These are phyloP conservation scores for Heliconius hortense DNA, from an alignment of 2,888 invertebrate species.

Conservation along the genomic window DNA sequence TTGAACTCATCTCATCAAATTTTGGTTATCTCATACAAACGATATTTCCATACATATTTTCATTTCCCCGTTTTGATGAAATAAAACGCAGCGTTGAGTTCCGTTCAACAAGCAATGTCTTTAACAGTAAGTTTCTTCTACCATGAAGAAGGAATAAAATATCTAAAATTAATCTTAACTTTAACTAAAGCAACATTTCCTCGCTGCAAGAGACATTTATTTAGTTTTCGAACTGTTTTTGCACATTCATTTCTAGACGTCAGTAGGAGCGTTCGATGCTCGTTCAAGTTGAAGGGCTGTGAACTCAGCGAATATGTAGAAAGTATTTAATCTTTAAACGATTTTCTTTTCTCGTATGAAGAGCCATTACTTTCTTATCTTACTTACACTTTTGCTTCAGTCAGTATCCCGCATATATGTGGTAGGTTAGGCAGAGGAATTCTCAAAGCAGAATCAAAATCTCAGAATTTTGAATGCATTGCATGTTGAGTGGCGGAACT, in stretches of 20 bases:
- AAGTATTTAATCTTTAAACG: constrained; percentile 1
- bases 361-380: no score
- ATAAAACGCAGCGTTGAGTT: not conserved
- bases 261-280: constrained; percentile 23
- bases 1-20: not conserved
- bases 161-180: not conserved
- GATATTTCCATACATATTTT: not conserved
- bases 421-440: no score
- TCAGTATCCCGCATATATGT: no score
- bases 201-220: constrained; percentile 6
- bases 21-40: not conserved
- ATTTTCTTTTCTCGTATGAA: not conserved
- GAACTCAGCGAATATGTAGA: constrained; percentile 16
- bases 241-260: constrained; percentile 24
- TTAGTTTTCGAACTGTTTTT: constrained; percentile 20
- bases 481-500: no score
- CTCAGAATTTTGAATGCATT: no score
- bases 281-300: constrained; percentile 27
- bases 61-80: not conserved
- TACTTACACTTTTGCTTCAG: no score
- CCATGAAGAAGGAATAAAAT: not conserved
- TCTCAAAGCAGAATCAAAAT: no score
- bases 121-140: not conserved
- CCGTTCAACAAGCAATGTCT: not conserved
- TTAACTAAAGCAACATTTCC: not conserved